These are phyloP conservation scores for Hycleus phaleratus DNA, from an alignment of 1,140 invertebrate species.

Conservation along the genomic window DNA sequence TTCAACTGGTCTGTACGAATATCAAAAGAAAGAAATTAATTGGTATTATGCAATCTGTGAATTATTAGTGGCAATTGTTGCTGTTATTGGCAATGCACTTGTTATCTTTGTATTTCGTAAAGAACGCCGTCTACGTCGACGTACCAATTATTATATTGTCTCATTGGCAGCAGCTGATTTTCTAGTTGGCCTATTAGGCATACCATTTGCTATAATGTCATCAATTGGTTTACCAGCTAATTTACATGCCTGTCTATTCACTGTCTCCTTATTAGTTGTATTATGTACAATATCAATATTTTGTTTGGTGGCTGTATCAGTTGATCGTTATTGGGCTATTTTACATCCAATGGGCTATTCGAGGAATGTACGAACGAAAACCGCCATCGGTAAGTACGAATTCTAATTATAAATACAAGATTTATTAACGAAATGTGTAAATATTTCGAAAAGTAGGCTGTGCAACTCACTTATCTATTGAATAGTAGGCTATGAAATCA, in stretches of 20 bases:
- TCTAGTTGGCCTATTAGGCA: conserved; percentile 67
- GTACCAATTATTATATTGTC: conserved; percentile 88
- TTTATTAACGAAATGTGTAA: no score
- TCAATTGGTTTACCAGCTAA: conserved; percentile 67
- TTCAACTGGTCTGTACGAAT: conserved; percentile 8
- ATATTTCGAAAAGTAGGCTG: not conserved
- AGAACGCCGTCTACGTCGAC: conserved; percentile 64
- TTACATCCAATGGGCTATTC: conserved; percentile 85
- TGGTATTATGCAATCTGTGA: conserved; percentile 67
- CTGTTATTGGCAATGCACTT: conserved; percentile 74
- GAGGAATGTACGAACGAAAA: conserved; percentile 73
- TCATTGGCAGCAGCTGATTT: conserved; percentile 81
- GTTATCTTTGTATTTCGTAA: conserved; percentile 76
- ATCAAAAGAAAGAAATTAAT: conserved; percentile 45
- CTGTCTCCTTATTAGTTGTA: conserved; percentile 77
- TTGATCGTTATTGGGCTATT: conserved; percentile 90
- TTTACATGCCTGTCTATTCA: conserved; percentile 75
- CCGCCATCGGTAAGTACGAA: conserved; percentile 63
- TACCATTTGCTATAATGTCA: conserved; percentile 79
- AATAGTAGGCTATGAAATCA: no score
- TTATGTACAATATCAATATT: conserved; percentile 89
- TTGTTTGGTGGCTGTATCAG: conserved; percentile 80
- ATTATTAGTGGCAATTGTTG: conserved; percentile 69
- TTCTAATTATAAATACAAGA: not conserved
- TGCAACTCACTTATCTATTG: not conserved